Conservation (phyloP, 37 sponge, comb jelly and placozoan species). For the Dysidea cf. avara region DNA sequence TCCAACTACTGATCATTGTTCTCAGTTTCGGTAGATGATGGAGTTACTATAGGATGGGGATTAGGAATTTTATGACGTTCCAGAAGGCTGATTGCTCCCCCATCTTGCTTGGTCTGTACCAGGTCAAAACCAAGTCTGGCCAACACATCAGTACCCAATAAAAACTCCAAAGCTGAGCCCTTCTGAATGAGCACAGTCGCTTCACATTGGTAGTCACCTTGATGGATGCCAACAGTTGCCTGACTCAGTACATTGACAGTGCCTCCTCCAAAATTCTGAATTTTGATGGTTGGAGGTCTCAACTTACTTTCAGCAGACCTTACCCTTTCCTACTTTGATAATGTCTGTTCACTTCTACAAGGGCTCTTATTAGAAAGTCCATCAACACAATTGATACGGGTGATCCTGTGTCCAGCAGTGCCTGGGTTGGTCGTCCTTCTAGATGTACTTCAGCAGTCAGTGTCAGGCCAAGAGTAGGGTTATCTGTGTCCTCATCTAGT, state of each 20-base stretch:
- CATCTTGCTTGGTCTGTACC: background rate
- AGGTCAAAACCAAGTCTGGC: slow-evolving; percentile 31
- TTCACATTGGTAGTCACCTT: background rate
- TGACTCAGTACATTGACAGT: slow-evolving; percentile 19
- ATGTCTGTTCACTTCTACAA: background rate
- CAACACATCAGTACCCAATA: slow-evolving; percentile 56
- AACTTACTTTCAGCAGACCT: background rate
- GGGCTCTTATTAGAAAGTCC: slow-evolving; percentile 6
- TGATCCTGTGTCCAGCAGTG: slow-evolving; percentile 33
- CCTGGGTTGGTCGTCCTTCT: slow-evolving; percentile 13
- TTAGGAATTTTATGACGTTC: background rate
- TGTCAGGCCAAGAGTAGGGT: slow-evolving; percentile 10
- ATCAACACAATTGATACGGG: slow-evolving; percentile 31
- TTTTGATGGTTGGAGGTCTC: background rate
- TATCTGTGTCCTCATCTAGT: background rate
- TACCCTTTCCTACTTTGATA: background rate
- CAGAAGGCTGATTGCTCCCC: background rate
- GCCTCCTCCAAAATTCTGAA: too few species aligned
- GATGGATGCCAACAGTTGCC: background rate
- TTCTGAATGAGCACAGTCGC: slow-evolving; percentile 33
- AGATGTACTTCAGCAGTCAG: background rate
- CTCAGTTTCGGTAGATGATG: too few species aligned
- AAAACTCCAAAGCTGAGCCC: slow-evolving; percentile 24
- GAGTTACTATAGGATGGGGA: too few species aligned
- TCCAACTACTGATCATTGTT: too few species aligned